These are phyloP conservation scores for Periophthalmodon schlosseri DNA, from an alignment of 2,113 vertebrate genomes.

Conservation along the genomic window DNA sequence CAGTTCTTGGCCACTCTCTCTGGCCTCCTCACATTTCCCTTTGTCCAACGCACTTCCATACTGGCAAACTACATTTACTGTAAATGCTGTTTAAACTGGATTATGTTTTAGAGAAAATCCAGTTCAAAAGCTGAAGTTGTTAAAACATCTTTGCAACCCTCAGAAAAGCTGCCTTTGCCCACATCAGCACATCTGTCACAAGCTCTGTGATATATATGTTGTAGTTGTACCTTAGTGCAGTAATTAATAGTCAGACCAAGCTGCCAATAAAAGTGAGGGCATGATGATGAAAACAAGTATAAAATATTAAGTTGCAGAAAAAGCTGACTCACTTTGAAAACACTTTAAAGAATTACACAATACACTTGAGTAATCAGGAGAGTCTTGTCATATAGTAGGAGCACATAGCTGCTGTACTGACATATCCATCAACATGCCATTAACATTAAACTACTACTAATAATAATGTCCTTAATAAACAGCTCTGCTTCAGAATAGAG, in stretches of 20 bases:
- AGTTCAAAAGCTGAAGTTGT: too few species aligned
- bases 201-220: not conserved
- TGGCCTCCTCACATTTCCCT: too few species aligned
- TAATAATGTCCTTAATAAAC: slow-evolving; percentile 55
- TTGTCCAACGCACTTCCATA: too few species aligned
- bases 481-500: slow-evolving; percentile 36
- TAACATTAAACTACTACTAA: slow-evolving; percentile 19
- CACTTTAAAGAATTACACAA: too few species aligned
- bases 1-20: not conserved
- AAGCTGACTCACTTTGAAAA: not conserved
- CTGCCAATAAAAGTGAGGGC: not conserved
- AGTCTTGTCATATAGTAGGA: not conserved
- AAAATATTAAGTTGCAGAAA: not conserved
- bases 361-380: too few species aligned
- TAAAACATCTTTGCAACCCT: not conserved
- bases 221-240: not conserved
- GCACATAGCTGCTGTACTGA: not conserved
- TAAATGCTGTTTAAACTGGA: too few species aligned
- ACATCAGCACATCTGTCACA: not conserved
- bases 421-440: not conserved
- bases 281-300: slow-evolving; percentile 5
- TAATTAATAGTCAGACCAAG: not conserved
- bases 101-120: too few species aligned
- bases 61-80: too few species aligned
- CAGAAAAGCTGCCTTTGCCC: not conserved